phyloP scores from a whole-genome alignment of 2,797 vertebrate species.

The Gobionotothen gibberifrons region DNA sequence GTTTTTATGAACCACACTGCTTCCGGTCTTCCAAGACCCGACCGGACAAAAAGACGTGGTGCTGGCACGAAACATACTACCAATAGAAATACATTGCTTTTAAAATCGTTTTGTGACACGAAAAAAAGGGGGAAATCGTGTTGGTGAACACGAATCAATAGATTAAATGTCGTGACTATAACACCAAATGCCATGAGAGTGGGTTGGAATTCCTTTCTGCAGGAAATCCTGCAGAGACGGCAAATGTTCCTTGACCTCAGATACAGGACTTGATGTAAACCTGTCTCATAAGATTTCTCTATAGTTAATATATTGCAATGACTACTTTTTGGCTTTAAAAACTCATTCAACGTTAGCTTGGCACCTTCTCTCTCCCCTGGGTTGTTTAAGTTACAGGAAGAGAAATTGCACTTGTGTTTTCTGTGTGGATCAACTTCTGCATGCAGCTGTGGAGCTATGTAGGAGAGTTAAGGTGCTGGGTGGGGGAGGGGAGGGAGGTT shows the following conservation, averaged over 20 bases:
- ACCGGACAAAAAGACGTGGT: no score
- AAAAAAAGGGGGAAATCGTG: no score
- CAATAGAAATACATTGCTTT: no score
- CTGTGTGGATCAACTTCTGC: constrained; percentile 25
- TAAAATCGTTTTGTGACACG: no score
- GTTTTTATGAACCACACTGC: no score
- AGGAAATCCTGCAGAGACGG: background rate
- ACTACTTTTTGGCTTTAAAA: constrained; percentile 17
- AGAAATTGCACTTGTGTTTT: background rate
- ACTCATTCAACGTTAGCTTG: constrained; percentile 38
- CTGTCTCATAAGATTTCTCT: constrained; percentile 8
- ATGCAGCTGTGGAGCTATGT: constrained; percentile 44
- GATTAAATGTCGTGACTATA: no score
- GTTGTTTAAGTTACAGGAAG: constrained; percentile 10
- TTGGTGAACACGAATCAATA: no score
- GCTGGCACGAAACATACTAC: no score
- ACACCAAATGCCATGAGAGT: no score
- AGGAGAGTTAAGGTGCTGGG: constrained; percentile 22
- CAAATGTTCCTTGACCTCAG: background rate
- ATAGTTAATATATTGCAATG: constrained; percentile 22
- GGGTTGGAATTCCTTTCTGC: no score
- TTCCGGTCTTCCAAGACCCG: no score
- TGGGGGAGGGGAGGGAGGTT: constrained; percentile 31
- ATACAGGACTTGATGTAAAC: background rate
- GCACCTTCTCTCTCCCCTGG: background rate